Conservation (phyloP, 2,113 vertebrate genomes). For the Tyrannus savana region DNA sequence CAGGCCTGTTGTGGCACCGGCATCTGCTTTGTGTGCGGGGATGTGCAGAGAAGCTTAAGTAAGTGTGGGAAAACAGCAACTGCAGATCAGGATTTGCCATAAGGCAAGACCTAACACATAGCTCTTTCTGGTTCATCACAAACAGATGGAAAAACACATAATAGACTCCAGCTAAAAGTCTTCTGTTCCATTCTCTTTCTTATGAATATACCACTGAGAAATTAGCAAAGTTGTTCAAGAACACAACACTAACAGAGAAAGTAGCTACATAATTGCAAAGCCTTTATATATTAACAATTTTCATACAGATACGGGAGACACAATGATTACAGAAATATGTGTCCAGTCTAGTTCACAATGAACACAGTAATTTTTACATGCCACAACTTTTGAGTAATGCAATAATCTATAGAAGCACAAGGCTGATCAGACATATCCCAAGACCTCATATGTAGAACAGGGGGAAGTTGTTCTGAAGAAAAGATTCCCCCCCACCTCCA, state of each 20-base stretch:
- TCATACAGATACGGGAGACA: neutral
- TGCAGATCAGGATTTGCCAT: constrained; percentile 79
- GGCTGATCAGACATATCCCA: neutral
- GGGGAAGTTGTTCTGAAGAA: neutral
- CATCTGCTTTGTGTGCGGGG: constrained; percentile 74
- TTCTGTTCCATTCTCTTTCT: constrained; percentile 66
- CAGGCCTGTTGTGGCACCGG: constrained; percentile 64
- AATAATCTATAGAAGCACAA: neutral
- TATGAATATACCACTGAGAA: constrained; percentile 57
- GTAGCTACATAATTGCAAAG: constrained; percentile 51
- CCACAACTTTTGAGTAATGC: neutral
- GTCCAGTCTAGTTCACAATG: neutral
- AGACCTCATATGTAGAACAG: neutral
- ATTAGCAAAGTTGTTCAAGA: constrained; percentile 66
- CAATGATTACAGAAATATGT: neutral
- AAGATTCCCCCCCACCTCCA: neutral
- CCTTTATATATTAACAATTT: constrained; percentile 38
- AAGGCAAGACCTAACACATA: constrained; percentile 79
- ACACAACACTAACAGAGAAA: constrained; percentile 60
- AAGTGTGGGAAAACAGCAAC: constrained; percentile 84
- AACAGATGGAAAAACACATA: constrained; percentile 81
- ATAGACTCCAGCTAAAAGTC: constrained; percentile 74
- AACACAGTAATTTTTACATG: neutral
- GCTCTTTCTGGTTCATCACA: constrained; percentile 77
- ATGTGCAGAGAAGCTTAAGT: constrained; percentile 78